Evolutionary conservation across 2,113 vertebrate species (phyloP), one percentile per base, ranked within the genome.

Genomic region (Zeus faber): DNA sequence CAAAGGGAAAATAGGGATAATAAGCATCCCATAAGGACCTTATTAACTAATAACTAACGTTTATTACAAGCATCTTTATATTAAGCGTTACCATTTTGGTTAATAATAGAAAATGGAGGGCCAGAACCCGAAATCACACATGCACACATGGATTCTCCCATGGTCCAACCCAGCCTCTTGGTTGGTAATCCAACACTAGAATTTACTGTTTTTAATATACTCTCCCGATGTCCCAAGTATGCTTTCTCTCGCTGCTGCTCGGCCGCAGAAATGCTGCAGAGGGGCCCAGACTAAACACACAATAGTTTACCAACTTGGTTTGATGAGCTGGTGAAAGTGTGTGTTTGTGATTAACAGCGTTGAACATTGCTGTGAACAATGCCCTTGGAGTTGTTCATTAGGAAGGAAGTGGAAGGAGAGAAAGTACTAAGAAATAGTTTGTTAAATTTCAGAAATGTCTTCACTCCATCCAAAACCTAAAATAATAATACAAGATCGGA

Each of bases 201-300:
- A 75, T 75, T 73, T 54, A 65, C 25, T 54, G 53, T 62, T 55
- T 74, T 57, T 58, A 72, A 58, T 67, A 62, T 65, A 55, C 67
- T 65, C 49, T 48, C 60, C 50, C 4, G 1, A 54, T 62, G 45
- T 58, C 63, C 56, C 66, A 80, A 66, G 39, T 61, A 60, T 67
- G 59, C 45, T 52, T 72, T 56, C 46, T 40, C 39, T 37, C 27
- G 33, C 26, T 66, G 35, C 54, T 40, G 27, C 62, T 59, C 40
- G 16, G 49, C 73, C 78, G 54, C 73, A 75, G 73, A 73, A 75
- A 77, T 73, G 53, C 58, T 57, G 56, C 0, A 7, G 55, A 67
- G 39, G 13, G 44, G 17, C 53, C 49, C 37, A 53, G 67, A 63
- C 55, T 56, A 65, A 79, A 65, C 43, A 62, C 39, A 7, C 43